Percentiles rank a stretch among this genome's conserved stretches.
Conservation (phyloP, 2,797 vertebrate species). For the Peromyscus attwateri region DNA sequence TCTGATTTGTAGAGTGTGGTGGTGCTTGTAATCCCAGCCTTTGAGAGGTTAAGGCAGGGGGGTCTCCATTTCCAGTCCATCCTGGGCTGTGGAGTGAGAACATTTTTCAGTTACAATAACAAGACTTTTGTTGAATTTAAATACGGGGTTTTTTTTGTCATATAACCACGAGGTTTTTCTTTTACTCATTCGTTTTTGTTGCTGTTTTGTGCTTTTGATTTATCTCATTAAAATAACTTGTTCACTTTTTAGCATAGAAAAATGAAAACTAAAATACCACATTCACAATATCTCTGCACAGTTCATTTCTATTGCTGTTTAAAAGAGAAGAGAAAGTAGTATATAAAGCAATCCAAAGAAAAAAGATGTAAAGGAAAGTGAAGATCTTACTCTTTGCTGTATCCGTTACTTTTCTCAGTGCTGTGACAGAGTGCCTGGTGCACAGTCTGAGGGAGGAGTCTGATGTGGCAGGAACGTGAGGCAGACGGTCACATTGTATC, state of each 20-base stretch:
- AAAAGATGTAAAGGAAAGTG: background rate
- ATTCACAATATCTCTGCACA: background rate
- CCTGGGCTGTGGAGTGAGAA: background rate
- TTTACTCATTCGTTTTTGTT: slow-evolving; percentile 29
- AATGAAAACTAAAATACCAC: slow-evolving; percentile 8
- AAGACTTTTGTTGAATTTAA: background rate
- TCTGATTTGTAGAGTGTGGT: background rate
- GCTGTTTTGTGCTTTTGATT: slow-evolving; percentile 41
- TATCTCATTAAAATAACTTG: slow-evolving; percentile 14
- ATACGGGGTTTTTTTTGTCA: background rate
- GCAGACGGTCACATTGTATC: background rate
- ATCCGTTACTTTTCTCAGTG: background rate
- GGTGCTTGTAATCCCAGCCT: background rate
- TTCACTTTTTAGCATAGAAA: slow-evolving; percentile 42
- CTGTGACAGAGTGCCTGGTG: background rate
- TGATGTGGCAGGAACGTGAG: background rate
- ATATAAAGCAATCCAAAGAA: slow-evolving; percentile 7
- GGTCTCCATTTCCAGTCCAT: background rate
- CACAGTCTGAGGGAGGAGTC: background rate
- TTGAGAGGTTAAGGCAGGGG: background rate
- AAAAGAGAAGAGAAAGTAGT: background rate
- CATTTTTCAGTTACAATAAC: no score
- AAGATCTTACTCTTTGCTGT: background rate
- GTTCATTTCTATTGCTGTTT: slow-evolving; percentile 18
- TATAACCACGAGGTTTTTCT: background rate